Percentiles rank a stretch among this genome's conserved stretches.
phyloP scores from a whole-genome alignment of 2,113 vertebrate genomes.

The Chamaetylas fuelleborni region DNA sequence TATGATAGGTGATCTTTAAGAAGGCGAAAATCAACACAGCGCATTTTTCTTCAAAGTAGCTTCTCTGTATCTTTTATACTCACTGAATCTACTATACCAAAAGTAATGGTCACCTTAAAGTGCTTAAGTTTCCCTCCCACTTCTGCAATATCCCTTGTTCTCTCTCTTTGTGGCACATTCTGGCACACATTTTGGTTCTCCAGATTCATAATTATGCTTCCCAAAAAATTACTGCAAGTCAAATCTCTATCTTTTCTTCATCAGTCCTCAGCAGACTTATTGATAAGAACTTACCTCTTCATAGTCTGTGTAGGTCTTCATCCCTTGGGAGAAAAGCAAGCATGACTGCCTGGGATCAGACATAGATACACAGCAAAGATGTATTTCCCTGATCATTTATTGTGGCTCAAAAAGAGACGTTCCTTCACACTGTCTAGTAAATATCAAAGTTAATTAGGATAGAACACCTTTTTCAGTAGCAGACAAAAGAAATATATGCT shows the following conservation, averaged over 20 bases:
- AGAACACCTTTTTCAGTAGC: background rate
- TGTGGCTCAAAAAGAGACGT: background rate
- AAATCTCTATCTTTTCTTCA: background rate
- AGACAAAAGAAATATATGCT: background rate
- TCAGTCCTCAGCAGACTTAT: background rate
- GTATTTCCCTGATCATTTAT: background rate
- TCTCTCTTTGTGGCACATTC: background rate
- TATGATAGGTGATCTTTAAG: background rate
- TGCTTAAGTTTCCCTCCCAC: background rate
- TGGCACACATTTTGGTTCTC: background rate
- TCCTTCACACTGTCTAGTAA: constrained; percentile 12
- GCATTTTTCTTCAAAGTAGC: background rate
- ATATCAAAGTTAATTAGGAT: constrained; percentile 13
- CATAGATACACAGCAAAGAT: background rate
- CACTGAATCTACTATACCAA: background rate
- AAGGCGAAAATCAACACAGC: background rate
- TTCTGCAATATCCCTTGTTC: background rate
- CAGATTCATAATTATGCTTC: background rate
- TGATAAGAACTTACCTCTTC: background rate
- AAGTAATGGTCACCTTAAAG: background rate
- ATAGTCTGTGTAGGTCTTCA: background rate
- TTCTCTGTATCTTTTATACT: background rate
- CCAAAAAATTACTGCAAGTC: background rate
- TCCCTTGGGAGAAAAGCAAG: background rate
- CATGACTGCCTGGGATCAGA: background rate